These are phyloP conservation scores for Calidris pugnax DNA, from an alignment of 2,113 vertebrate species.

Conservation along the genomic window DNA sequence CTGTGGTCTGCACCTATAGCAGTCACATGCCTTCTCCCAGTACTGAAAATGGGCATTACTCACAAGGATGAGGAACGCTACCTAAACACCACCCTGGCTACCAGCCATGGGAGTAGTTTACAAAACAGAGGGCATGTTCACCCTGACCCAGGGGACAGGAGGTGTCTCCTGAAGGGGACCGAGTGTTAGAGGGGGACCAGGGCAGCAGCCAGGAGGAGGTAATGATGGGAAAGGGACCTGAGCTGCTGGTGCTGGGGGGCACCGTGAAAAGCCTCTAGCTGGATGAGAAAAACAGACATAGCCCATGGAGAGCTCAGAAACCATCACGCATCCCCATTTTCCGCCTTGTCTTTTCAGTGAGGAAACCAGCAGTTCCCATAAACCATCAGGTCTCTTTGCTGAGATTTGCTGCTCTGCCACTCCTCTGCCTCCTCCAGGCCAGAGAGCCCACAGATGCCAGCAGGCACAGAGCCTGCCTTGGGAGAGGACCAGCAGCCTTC, in stretches of 20 bases:
- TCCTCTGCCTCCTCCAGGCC: background rate
- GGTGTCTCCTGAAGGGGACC: background rate
- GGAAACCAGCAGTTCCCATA: background rate
- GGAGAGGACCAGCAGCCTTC: background rate
- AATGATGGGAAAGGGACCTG: background rate
- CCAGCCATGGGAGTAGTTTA: background rate
- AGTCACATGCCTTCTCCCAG: background rate
- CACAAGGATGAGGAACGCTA: background rate
- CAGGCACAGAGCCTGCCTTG: background rate
- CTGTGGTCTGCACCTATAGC: background rate
- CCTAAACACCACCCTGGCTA: background rate
- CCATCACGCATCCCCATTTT: background rate
- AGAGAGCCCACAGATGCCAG: rapidly evolving
- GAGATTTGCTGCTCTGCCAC: background rate
- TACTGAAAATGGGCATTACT: background rate
- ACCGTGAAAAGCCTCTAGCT: background rate
- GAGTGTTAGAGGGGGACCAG: background rate
- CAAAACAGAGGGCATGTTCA: background rate
- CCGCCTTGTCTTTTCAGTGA: background rate
- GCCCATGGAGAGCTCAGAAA: background rate
- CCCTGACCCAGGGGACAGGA: background rate
- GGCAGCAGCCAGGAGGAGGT: background rate
- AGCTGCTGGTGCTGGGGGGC: background rate
- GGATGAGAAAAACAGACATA: background rate
- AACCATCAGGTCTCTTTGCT: background rate